Base-by-base conservation (phyloP, 2,797 vertebrate species). In the Siniperca obscura region DNA sequence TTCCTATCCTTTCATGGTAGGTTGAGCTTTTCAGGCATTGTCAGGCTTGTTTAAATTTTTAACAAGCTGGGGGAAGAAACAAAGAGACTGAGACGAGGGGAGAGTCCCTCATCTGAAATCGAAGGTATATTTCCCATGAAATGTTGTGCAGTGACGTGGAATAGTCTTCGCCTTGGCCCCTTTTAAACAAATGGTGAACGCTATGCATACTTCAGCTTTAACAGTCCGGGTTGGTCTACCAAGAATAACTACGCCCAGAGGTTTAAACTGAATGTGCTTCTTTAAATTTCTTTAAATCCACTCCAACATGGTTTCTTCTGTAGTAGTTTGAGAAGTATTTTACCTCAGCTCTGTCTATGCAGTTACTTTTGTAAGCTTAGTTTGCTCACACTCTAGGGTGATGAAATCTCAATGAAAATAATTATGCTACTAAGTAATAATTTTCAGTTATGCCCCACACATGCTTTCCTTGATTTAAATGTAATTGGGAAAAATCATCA, bases 1-100 rank as follows among this genome's bases (percentile, higher is more conserved):
- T 89, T 91, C 74, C 80, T 68, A 69, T 87, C 74, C 88, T 93
- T 94, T 95, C 92, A 95, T 91, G 90, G 83, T 93, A 92, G 91
- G 87, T 89, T 93, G 90, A 86, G 88, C 92, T 94, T 95, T 90
- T 88, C 89, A 91, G 91, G 83, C 90, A 93, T 94, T 94, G 92
- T 93, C 90, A 89, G 89, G 80, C 85, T 87, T 87, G 90, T 94
- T 94, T 95, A 95, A 94, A 95, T 94, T 92, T 94, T 95, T 94
- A 91, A 95, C 92, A 90, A 90, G 87, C 44, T 44, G 64, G 48
- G 5, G 84, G 50, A 71, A 76, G 87, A 93, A 93, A 95, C 91
- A 94, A 94, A 91, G 90, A 90, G 76, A 86, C 76, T 53, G 73
- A 89, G 88, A 87, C 57, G 55, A 85, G 87, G 80, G 84, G 42